Evolutionary conservation across 2,888 invertebrate species (phyloP), one percentile per base, ranked within the genome.

Genomic region (Leptopilina drosophilae): DNA sequence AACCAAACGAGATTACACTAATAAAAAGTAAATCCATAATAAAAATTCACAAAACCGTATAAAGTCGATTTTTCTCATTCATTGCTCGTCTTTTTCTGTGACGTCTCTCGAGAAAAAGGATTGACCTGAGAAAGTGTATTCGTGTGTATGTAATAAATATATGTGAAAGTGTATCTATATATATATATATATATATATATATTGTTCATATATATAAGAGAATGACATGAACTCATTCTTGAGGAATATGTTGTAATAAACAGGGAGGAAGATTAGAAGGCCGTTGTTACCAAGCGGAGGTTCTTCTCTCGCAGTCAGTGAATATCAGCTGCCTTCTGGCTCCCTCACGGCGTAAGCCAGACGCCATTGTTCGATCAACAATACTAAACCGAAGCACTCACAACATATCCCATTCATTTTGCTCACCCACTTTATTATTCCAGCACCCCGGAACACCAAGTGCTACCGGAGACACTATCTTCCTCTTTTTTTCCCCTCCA

Each of bases 311-410:
- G 87, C 87, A 88, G 89, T 89, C 89, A 88, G 87, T 84, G 86
- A 88, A 89, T 85, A 88, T 89, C 89, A 89, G 89, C 89, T 89
- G 89, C 89, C 88, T 88, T 86, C 86, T 88, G 83, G 86, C 84
- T 86, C 85, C 87, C 86, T 81, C 82, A 80, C 84, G 80, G 87
- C 86, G 87, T 86, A 87, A 88, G 87, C 89, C 90, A 90, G 90
- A 89, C 90, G 88, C 87, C 87, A 90, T 90, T 90, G 90, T 90
- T 88, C 87, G 88, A 88, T 89, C 85, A 87, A 90, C 90, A 90
- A 90, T 90, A 87, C 89, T 87, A 87, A 88, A 87, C 87, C 88
- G 86, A 90, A 88, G 84, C 88, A 87, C 88, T 89, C 89, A 88
- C 88, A 90, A 88, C 88, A 89, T 89, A 88, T 89, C 87, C 89